These are phyloP conservation scores for Ctenochaetus hawaiiensis DNA, from an alignment of 2,797 vertebrate genomes.

Conservation along the genomic window DNA sequence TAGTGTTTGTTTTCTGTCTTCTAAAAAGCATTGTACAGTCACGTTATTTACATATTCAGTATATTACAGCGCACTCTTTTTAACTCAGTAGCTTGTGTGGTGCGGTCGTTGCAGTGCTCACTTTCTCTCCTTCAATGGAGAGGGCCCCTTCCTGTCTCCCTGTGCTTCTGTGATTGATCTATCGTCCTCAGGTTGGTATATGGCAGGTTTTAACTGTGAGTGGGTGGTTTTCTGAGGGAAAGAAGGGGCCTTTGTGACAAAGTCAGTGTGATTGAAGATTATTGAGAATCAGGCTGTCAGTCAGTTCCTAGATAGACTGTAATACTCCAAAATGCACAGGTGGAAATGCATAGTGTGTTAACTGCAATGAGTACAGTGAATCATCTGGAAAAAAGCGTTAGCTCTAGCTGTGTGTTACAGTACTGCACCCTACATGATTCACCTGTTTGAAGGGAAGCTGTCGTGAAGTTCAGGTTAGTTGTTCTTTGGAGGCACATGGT, in stretches of 20 bases:
- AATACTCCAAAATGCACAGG: constrained; percentile 36
- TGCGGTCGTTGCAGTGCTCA: constrained; percentile 77
- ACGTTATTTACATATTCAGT: constrained; percentile 88
- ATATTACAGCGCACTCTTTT: constrained; percentile 84
- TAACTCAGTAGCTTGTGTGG: constrained; percentile 86
- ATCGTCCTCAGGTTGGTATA: constrained; percentile 34
- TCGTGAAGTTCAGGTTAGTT: constrained; percentile 54
- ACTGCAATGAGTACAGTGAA: constrained; percentile 38
- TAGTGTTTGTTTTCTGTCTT: constrained; percentile 74
- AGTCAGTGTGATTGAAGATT: constrained; percentile 28
- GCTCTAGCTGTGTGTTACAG: constrained; percentile 52
- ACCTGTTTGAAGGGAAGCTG: constrained; percentile 54
- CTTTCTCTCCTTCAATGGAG: constrained; percentile 51
- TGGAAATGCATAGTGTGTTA: constrained; percentile 56
- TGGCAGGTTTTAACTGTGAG: constrained; percentile 57
- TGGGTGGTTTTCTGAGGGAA: constrained; percentile 45
- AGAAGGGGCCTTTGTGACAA: constrained; percentile 47
- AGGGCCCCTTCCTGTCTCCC: constrained; percentile 62
- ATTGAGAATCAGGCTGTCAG: constrained; percentile 26
- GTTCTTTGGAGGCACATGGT: constrained; percentile 77
- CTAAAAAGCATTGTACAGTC: constrained; percentile 86
- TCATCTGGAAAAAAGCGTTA: constrained; percentile 16
- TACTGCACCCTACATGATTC: constrained; percentile 53
- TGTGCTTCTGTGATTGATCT: constrained; percentile 73
- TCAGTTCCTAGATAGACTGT: constrained; percentile 16